Percentiles rank a stretch among this genome's conserved stretches.
phyloP scores from a whole-genome alignment of 2,888 invertebrate genomes.

The Podabrus alpinus region DNA sequence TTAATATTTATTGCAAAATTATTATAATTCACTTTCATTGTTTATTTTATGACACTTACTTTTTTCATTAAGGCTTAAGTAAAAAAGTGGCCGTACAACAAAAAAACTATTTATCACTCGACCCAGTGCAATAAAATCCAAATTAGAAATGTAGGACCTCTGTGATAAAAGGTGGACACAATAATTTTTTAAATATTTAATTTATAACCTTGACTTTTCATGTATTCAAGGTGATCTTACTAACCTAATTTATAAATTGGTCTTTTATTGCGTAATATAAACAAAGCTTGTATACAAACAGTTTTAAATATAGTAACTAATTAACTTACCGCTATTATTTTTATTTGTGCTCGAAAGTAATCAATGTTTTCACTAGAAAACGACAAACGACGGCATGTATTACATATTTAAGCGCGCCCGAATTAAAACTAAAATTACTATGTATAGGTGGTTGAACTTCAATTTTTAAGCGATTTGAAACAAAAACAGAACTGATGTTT shows the following conservation, averaged over 20 bases:
- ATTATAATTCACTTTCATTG: background rate
- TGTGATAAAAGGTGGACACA: background rate
- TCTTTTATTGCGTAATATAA: background rate
- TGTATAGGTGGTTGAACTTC: background rate
- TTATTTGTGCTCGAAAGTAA: background rate
- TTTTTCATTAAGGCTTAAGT: background rate
- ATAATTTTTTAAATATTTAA: background rate
- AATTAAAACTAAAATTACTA: background rate
- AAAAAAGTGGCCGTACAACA: background rate
- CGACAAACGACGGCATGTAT: background rate
- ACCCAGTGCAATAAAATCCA: background rate
- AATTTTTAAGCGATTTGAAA: background rate
- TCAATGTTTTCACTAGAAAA: background rate
- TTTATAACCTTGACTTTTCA: background rate
- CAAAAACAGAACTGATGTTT: background rate
- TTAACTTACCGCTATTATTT: background rate
- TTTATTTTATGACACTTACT: background rate
- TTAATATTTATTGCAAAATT: background rate
- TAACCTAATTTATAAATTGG: background rate
- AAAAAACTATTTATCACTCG: background rate
- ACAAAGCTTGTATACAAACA: background rate
- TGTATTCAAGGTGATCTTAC: background rate
- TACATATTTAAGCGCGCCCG: background rate
- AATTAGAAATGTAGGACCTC: background rate
- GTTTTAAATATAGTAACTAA: background rate